Conservation (phyloP, 2,888 invertebrate genomes). For the Agrotis segetum region DNA sequence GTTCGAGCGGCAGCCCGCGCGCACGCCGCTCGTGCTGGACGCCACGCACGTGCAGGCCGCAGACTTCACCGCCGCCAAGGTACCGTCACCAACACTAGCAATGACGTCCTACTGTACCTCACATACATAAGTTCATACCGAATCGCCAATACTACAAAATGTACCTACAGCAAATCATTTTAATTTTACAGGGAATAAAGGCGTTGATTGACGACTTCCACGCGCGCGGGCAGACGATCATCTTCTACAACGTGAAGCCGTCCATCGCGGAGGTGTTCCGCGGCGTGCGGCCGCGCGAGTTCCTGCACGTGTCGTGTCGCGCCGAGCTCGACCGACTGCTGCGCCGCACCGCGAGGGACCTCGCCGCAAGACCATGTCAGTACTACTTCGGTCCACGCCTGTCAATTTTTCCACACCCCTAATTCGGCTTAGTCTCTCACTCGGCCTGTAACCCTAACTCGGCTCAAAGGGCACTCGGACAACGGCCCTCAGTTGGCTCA, state of each 20-base stretch:
- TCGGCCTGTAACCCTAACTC: no score
- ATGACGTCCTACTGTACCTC: no score
- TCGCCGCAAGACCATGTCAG: slow-evolving; percentile 10
- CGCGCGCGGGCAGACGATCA: slow-evolving; percentile 92
- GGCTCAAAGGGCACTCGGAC: no score
- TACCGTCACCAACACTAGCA: slow-evolving; percentile 68
- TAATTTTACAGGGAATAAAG: slow-evolving; percentile 91
- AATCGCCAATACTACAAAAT: no score
- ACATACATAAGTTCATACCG: no score
- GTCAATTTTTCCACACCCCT: no score
- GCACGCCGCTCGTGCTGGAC: slow-evolving; percentile 93
- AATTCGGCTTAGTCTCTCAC: no score
- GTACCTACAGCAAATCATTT: background rate
- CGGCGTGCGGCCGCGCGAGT: slow-evolving; percentile 93
- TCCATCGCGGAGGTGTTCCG: slow-evolving; percentile 93
- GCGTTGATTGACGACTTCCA: slow-evolving; percentile 93
- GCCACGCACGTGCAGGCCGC: slow-evolving; percentile 95
- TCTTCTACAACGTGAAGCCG: slow-evolving; percentile 94
- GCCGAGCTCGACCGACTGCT: slow-evolving; percentile 82
- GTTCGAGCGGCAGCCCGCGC: no score
- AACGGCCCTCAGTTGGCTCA: no score
- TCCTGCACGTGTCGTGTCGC: slow-evolving; percentile 89
- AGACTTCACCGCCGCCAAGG: slow-evolving; percentile 95
- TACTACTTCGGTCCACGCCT: no score
- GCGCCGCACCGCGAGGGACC: slow-evolving; percentile 57